Evolutionary conservation across 2,888 invertebrate species (phyloP).

Genomic region (Drosophila suboccidentalis): DNA sequence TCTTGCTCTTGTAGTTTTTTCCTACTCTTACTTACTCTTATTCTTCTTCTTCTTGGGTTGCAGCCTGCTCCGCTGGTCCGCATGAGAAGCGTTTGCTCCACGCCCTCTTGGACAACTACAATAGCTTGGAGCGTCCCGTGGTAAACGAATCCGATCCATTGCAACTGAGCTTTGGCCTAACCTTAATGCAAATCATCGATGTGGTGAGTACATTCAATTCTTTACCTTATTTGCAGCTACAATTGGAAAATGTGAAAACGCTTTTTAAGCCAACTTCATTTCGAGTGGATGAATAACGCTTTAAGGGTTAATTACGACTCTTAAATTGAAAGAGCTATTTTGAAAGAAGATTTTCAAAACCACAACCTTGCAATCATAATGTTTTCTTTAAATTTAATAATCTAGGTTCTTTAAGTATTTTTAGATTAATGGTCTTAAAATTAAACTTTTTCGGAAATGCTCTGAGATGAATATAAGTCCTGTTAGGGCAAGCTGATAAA

Average conservation of each 20-base stretch:
- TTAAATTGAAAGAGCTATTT: too few relatives aligned
- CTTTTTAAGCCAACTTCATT: too few relatives aligned
- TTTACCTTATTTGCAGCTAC: background rate
- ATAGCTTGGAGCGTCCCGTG: constrained; percentile 97
- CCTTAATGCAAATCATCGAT: constrained; percentile 98
- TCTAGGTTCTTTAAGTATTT: too few relatives aligned
- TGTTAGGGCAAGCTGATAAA: too few relatives aligned
- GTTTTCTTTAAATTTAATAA: too few relatives aligned
- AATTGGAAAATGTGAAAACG: background rate
- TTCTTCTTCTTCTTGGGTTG: constrained; percentile 52
- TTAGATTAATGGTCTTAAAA: too few relatives aligned
- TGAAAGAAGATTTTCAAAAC: too few relatives aligned
- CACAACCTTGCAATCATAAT: too few relatives aligned
- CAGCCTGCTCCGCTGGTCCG: constrained; percentile 94
- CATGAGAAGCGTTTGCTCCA: constrained; percentile 96
- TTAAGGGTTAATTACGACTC: too few relatives aligned
- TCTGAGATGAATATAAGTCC: too few relatives aligned
- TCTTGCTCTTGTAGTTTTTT: background rate
- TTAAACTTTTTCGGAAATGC: too few relatives aligned
- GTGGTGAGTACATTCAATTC: constrained; percentile 90
- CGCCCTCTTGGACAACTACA: constrained; percentile 95
- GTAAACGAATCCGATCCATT: constrained; percentile 98
- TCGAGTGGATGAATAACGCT: too few relatives aligned
- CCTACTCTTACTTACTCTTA: background rate
- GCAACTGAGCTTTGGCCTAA: constrained; percentile 97